phyloP scores from a whole-genome alignment of 2,113 vertebrate genomes.

The Natator depressus region DNA sequence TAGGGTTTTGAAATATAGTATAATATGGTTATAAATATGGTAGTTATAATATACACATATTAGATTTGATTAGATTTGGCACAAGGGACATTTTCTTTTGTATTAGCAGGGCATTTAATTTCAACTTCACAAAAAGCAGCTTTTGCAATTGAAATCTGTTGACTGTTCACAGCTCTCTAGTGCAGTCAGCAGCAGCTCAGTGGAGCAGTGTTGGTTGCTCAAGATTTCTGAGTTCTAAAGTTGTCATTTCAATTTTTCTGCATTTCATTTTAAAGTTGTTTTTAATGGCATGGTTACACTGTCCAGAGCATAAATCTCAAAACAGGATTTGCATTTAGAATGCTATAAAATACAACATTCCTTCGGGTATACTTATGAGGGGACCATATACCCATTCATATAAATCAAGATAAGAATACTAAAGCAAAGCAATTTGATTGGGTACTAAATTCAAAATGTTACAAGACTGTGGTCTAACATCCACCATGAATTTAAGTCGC shows the following conservation, averaged over 20 bases:
- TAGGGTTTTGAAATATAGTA: conserved; percentile 40
- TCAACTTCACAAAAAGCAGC: conserved; percentile 12
- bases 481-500: conserved; percentile 70
- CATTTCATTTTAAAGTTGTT: conserved; percentile 59
- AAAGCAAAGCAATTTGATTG: conserved; percentile 75
- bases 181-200: background rate
- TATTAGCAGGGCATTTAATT: conserved; percentile 47
- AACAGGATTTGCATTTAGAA: conserved; percentile 78
- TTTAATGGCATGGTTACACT: conserved; percentile 43
- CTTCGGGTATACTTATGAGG: conserved; percentile 58
- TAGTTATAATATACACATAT: conserved; percentile 43
- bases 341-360: conserved; percentile 68
- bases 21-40: background rate
- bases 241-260: conserved; percentile 55
- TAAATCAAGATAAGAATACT: conserved; percentile 76
- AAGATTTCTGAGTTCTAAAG: conserved; percentile 8
- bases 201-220: background rate
- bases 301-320: conserved; percentile 66
- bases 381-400: conserved; percentile 19
- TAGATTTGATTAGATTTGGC: conserved; percentile 58
- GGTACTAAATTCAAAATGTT: conserved; percentile 76
- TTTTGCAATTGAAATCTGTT: background rate
- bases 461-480: conserved; percentile 66
- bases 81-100: conserved; percentile 42
- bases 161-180: background rate